Percentiles rank a stretch among this genome's conserved stretches.
phyloP scores from a whole-genome alignment of 2,888 invertebrate genomes.

The Caenorhabditis becei region DNA sequence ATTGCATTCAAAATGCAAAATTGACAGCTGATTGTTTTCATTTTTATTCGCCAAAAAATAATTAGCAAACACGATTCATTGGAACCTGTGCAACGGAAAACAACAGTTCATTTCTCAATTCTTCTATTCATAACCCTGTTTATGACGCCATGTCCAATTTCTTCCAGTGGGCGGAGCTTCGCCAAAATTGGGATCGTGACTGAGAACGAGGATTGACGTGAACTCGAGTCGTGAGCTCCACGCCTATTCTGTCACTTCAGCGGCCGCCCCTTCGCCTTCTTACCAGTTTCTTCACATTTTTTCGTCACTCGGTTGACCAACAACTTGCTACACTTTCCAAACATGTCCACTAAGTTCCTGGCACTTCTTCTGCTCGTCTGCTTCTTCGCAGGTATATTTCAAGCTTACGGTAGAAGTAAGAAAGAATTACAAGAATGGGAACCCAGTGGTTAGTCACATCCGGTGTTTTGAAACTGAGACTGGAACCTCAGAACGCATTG shows the following conservation, averaged over 20 bases:
- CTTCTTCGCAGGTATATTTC: conserved; percentile 36
- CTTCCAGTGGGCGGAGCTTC: conserved; percentile 18
- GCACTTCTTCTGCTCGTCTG: conserved; percentile 33
- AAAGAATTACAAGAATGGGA: no score
- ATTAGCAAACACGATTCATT: neutral
- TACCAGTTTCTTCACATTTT: neutral
- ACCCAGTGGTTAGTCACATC: neutral
- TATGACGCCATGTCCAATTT: conserved; percentile 17
- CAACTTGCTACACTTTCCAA: neutral
- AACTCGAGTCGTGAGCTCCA: conserved; percentile 12
- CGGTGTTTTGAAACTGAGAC: no score
- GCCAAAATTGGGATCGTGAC: conserved; percentile 24
- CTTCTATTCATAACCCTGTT: neutral
- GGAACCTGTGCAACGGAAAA: neutral
- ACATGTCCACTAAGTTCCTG: conserved; percentile 36
- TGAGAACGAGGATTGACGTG: conserved; percentile 15
- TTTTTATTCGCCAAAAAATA: neutral
- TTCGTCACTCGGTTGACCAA: neutral
- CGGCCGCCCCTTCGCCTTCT: conserved; percentile 3
- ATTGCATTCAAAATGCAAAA: neutral
- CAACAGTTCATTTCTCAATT: neutral
- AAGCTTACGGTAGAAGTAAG: no score
- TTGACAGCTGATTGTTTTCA: neutral
- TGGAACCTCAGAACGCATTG: no score
- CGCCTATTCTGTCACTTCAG: conserved; percentile 32